These are phyloP conservation scores for Drosophila kohkoa DNA, from an alignment of 1,140 invertebrate species.

Conservation along the genomic window DNA sequence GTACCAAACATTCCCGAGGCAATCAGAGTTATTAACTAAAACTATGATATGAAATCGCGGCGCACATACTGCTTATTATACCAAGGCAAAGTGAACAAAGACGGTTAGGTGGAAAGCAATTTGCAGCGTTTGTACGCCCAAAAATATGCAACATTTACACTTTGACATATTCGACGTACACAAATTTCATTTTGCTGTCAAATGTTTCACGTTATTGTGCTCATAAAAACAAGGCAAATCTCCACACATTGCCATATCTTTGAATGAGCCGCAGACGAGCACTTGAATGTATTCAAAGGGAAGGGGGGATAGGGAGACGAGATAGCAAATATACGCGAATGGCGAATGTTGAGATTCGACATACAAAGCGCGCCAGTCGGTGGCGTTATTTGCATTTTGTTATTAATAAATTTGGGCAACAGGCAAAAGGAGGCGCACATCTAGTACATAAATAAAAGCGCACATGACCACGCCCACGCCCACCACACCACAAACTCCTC, in stretches of 20 bases:
- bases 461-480: constrained; percentile 10
- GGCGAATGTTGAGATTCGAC: constrained; percentile 1
- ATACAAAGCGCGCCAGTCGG: constrained; percentile 39
- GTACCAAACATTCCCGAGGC: not conserved
- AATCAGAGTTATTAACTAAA: constrained; percentile 5
- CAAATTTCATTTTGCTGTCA: constrained; percentile 56
- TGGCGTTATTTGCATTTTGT: constrained; percentile 72
- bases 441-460: constrained; percentile 32
- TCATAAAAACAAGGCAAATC: constrained; percentile 50
- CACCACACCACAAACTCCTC: not conserved
- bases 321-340: constrained; percentile 3
- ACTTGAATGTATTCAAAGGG: too few species aligned
- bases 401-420: constrained; percentile 66
- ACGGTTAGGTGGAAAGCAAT: constrained; percentile 27
- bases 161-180: constrained; percentile 54
- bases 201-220: constrained; percentile 45
- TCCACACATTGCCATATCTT: constrained; percentile 24
- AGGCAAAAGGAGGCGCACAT: constrained; percentile 37
- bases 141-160: constrained; percentile 65
- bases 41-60: constrained; percentile 29
- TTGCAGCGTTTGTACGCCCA: not conserved
- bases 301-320: not conserved
- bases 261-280: not conserved
- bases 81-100: constrained; percentile 1
- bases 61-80: not conserved